Evolutionary conservation across 2,797 vertebrate species (phyloP), one percentile per base, ranked within the genome.

Genomic region (Phataginus tricuspis): DNA sequence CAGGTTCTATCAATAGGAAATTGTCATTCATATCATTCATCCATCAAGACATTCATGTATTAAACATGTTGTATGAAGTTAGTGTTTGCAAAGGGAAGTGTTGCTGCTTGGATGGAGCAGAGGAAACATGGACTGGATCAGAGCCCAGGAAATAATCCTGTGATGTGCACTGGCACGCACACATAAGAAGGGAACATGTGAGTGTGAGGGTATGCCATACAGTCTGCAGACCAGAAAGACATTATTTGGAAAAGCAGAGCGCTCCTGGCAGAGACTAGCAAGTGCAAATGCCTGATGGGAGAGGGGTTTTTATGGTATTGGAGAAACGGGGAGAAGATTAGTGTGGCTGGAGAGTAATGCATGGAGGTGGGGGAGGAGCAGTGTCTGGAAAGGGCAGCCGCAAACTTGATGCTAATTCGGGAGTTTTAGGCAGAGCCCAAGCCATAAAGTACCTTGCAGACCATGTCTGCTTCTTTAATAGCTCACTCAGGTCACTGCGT

Each of bases 311-410:
- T 45, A 11, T 25, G 45, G 5, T 59, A 11, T 45, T 79, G 14
- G 55, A 57, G 18, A 79, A 45, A 66, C 1, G 59, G 19, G 75
- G 74, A 37, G 8, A 31, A 42, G 34, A 27, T 25, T 39, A 23
- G 13, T 21, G 4, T 23, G 7, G 8, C 14, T 69, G 0, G 2
- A n/a, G 4, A 0, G 7, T 29, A 5, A 25, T 18, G 3, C 29
- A 49, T 49, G 16, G 13, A 3, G 5, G 0, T 13, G 31, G 2
- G 61, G 31, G 18, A 29, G 53, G 11, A 18, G 15, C 27, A 0
- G 14, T 45, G 1, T 49, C 31, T 51, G 15, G 13, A 88, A 11
- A 45, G 45, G 37, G 14, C 4, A 31, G 9, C 34, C 16, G 14
- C 61, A 27, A 87, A 49, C 8, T 31, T 31, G 9, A 5, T 25